These are phyloP conservation scores for Aepyceros melampus DNA, from an alignment of 2,113 vertebrate genomes.

Conservation along the genomic window DNA sequence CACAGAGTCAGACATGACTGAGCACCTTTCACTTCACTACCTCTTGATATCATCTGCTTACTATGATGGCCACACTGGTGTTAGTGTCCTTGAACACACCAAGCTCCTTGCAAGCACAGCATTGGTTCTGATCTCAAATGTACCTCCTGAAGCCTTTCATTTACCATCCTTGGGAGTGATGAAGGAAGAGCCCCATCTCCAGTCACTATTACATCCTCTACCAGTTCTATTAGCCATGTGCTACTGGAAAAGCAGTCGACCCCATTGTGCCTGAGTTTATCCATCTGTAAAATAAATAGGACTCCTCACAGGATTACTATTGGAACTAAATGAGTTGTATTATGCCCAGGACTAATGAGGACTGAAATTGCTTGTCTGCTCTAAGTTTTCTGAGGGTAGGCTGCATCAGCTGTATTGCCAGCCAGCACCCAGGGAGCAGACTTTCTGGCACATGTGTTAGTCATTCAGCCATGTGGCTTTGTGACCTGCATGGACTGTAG, in stretches of 20 bases:
- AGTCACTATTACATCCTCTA: neutral
- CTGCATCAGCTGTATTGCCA: neutral
- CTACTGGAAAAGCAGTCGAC: neutral
- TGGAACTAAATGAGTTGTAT: neutral
- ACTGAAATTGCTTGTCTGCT: neutral
- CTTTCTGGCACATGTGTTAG: neutral
- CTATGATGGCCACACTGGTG: neutral
- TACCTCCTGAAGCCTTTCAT: neutral
- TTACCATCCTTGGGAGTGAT: neutral
- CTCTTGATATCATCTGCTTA: neutral
- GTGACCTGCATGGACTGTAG: neutral
- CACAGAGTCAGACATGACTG: neutral
- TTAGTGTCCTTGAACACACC: neutral
- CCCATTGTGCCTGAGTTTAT: neutral
- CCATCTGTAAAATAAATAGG: neutral
- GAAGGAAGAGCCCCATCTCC: neutral
- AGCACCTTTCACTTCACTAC: neutral
- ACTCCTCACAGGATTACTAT: neutral
- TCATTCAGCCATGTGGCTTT: neutral
- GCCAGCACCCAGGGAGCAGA: neutral
- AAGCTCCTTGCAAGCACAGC: neutral
- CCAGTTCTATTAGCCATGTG: neutral
- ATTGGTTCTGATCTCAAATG: neutral
- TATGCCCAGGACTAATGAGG: neutral
- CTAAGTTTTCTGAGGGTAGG: neutral